Evolutionary conservation across 2,888 invertebrate species (phyloP), one percentile per base, ranked within the genome.

Genomic region (Phrixothrix hirtus): DNA sequence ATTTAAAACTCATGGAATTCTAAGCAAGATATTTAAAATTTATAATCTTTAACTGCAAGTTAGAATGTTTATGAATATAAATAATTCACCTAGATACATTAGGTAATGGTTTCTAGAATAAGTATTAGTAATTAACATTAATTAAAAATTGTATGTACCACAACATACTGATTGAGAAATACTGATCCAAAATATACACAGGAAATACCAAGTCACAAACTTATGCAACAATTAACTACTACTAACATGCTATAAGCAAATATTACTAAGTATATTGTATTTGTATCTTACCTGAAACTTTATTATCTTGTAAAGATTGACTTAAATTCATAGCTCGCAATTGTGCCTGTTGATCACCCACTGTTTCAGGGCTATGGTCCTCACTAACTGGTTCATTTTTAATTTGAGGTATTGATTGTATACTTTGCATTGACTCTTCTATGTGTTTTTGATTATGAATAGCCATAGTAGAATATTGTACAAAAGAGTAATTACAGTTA

Each of bases 381-480:
- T 64, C 68, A 9, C 62, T 64, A 6, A 62, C 57, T 9, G 67
- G 57, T 39, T 73, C 71, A 7, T 32, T 60, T 53, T 68, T 68
- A n/a, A 67, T 63, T 27, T 45, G 35, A 7, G 42, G 25, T n/a
- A 44, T 30, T 54, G 12, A 56, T 53, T 4, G 51, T 39, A 4
- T 55, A 43, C 31, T 55, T 52, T 39, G 62, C 27, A 62, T 62
- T 2, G 59, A 60, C 30, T 75, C 74, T 27, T 75, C 74, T 30
- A 72, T 68, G 66, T 88, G 88, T 63, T 86, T 84, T 63, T 84
- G 83, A 64, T 87, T 85, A 70, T 89, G 89, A 51, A 84, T 77
- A 6, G 81, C 79, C 86, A 89, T 88, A 1, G 84, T 83, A n/a
- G 85, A 84, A 71, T 87, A 87, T 36, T 86, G 79, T 3, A 87